Base-by-base conservation (phyloP, 2,888 invertebrate species). In the Salticus scenicus region DNA sequence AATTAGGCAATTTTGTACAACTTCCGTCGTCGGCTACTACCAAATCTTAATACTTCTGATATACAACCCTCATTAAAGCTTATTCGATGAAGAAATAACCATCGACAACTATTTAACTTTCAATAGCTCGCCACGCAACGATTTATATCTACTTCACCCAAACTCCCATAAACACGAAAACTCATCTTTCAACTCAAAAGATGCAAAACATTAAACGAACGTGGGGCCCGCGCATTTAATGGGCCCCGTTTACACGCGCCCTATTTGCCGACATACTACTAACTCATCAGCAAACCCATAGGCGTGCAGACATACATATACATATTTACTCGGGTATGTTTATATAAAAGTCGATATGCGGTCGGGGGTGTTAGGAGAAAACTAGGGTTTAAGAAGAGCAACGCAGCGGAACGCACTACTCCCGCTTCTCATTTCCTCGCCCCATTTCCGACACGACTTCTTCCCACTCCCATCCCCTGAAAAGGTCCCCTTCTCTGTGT, bases 341-440 rank as follows among this genome's bases (percentile, higher is more conserved):
- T 66, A 63, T 72, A 79, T 64, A 81, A 81, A 75, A 81, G 74
- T 70, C 74, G 74, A 37, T 71, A 57, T 70, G 63, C 66, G 30
- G 42, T 67, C 74, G 30, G 70, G 31, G 81, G 81, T 81, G 81
- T 75, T 80, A 80, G 47, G 73, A 73, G 80, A 80, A 75, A 75
- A 81, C 80, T 75, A 57, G 82, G 81, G 82, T 83, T 83, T 83
- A 76, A 83, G 82, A 76, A 64, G 71, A 17, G 64, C 82, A 83
- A 51, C 82, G 76, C 82, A 83, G 42, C 82, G 82, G 82, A 83
- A 83, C 82, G 71, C 28, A n/a, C 57, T 28, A 70, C 51, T 81
- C 81, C 80, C 81, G 64, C 33, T 83, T 76, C 82, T 83, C 82
- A 83, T 83, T 83, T 83, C 82, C 82, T 76, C 82, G 82, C 82